Percentiles rank a stretch among this genome's conserved stretches.
Conservation (phyloP, 2,113 vertebrate species). For the Prionailurus bengalensis region DNA sequence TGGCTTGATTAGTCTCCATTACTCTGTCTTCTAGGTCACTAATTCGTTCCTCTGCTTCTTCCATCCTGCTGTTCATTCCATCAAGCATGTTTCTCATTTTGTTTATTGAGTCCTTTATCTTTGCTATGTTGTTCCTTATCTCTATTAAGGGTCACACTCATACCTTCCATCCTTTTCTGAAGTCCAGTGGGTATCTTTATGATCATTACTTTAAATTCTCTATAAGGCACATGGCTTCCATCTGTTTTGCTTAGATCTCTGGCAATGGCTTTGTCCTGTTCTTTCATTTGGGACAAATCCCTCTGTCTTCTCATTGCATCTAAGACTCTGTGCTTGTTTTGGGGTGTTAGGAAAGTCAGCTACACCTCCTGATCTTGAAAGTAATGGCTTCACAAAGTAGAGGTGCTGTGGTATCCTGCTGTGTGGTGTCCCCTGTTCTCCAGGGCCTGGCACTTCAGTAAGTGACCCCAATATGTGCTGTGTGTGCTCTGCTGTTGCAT, state of each 20-base stretch:
- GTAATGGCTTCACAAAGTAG: background rate
- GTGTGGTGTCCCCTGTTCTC: background rate
- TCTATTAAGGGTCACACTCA: background rate
- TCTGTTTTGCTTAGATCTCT: background rate
- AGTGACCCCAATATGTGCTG: background rate
- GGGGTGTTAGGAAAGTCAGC: background rate
- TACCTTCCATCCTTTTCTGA: background rate
- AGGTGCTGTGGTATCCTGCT: background rate
- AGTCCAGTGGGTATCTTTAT: background rate
- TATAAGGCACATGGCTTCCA: background rate
- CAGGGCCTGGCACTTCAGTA: background rate
- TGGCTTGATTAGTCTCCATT: background rate
- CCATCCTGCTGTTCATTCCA: background rate
- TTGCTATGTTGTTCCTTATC: background rate
- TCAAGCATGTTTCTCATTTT: background rate
- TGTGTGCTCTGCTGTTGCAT: background rate
- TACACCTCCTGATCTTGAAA: background rate
- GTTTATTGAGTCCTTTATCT: background rate
- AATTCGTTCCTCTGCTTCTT: background rate
- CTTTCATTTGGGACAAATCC: background rate
- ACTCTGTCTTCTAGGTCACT: background rate
- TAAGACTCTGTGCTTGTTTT: background rate
- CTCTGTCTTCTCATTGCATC: background rate
- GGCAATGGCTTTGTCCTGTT: background rate
- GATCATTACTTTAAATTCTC: background rate